Conservation (phyloP, 2,113 vertebrate species). For the Mus musculus region DNA sequence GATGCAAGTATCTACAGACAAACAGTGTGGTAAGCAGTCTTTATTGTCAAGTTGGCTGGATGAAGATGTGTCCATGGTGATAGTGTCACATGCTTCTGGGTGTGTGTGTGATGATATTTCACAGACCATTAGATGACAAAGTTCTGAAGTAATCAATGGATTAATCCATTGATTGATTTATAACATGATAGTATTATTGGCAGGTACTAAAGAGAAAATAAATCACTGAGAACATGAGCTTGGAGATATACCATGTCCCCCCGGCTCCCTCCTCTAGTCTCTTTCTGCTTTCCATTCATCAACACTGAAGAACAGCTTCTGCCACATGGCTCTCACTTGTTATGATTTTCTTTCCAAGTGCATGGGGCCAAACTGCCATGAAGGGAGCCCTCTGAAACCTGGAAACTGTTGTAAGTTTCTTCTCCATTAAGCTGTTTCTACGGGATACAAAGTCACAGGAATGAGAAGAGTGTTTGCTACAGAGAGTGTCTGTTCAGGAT, state of each 20-base stretch:
- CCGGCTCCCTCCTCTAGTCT: not conserved
- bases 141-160: not conserved
- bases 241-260: not conserved
- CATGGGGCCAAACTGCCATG: not conserved
- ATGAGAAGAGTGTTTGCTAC: not conserved
- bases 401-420: not conserved
- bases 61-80: not conserved
- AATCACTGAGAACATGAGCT: not conserved
- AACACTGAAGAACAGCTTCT: not conserved
- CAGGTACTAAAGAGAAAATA: not conserved
- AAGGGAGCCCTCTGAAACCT: not conserved
- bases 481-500: not conserved
- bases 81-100: not conserved
- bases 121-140: not conserved
- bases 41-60: not conserved
- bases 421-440: not conserved
- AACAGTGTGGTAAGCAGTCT: not conserved
- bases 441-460: too few species aligned
- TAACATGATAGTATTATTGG: not conserved
- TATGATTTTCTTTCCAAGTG: not conserved
- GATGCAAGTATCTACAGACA: not conserved
- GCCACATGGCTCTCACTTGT: not conserved
- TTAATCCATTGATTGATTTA: not conserved
- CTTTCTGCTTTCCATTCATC: not conserved
- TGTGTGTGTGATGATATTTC: not conserved